Evolutionary conservation across 2,113 vertebrate species (phyloP).

Genomic region (Eurypyga helias): DNA sequence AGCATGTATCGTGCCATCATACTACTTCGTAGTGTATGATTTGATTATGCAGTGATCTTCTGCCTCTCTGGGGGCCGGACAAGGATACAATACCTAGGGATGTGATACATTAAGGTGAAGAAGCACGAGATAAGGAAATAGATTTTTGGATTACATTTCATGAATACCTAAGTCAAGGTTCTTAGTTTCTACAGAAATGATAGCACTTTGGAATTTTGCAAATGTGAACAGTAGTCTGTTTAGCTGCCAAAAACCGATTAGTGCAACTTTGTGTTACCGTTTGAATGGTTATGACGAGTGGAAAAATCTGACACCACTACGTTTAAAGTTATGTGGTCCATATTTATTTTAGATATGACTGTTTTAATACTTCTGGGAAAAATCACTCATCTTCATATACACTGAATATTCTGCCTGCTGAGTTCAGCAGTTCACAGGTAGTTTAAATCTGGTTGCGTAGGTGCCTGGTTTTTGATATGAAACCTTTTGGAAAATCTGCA

Average conservation of each 20-base stretch:
- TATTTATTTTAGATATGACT: constrained; percentile 5
- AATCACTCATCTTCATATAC: not conserved
- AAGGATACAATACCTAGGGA: not conserved
- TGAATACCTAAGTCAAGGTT: not conserved
- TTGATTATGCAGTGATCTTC: constrained; percentile 39
- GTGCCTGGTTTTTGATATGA: not conserved
- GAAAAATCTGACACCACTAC: not conserved
- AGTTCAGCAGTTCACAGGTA: not conserved
- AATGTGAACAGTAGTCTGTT: not conserved
- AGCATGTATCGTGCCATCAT: constrained; percentile 1
- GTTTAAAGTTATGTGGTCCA: not conserved
- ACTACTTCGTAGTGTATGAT: constrained; percentile 38
- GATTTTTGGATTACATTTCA: not conserved
- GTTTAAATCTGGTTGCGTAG: not conserved
- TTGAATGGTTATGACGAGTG: not conserved
- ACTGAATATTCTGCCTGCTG: not conserved
- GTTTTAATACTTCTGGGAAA: not conserved
- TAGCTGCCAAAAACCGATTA: not conserved
- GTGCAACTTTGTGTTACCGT: not conserved
- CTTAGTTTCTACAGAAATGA: not conserved
- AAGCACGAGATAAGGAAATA: not conserved
- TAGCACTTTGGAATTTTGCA: not conserved
- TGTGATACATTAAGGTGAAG: not conserved
- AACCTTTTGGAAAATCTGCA: not conserved
- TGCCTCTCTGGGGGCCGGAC: not conserved